These are phyloP conservation scores for Aphodius granarius DNA, from an alignment of 2,888 invertebrate genomes.

Conservation along the genomic window DNA sequence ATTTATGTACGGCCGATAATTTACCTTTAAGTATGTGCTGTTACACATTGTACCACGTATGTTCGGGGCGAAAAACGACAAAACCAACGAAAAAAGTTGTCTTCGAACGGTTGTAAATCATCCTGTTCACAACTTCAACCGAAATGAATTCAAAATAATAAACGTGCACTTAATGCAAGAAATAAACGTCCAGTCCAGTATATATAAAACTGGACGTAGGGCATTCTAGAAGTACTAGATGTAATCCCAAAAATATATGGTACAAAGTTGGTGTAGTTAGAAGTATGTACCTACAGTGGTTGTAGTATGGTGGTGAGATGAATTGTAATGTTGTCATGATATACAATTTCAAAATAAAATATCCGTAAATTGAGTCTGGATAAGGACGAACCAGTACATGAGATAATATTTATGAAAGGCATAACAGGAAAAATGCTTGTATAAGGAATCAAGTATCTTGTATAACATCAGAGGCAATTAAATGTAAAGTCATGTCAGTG, in stretches of 20 bases:
- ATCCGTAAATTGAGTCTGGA: not conserved
- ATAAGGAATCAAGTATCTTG: not conserved
- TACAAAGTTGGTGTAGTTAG: too few relatives aligned
- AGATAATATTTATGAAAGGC: not conserved
- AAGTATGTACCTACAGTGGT: too few relatives aligned
- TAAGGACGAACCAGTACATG: not conserved
- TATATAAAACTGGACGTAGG: too few relatives aligned
- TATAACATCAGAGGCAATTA: not conserved
- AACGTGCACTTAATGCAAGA: not conserved
- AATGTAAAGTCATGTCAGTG: not conserved
- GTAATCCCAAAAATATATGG: too few relatives aligned
- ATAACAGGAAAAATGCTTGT: not conserved
- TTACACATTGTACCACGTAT: constrained; percentile 15
- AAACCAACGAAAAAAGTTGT: not conserved
- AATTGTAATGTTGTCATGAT: not conserved
- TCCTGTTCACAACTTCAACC: not conserved
- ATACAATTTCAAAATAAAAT: not conserved
- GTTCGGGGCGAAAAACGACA: constrained; percentile 6
- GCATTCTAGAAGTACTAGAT: too few relatives aligned
- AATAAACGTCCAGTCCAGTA: not conserved
- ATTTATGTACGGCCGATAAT: constrained; percentile 23
- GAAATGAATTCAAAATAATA: not conserved
- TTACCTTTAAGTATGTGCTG: constrained; percentile 26
- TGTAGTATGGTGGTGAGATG: too few relatives aligned
- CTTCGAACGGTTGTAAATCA: not conserved